Base-by-base conservation (phyloP, 2,113 vertebrate genomes). In the Antigone vipio region DNA sequence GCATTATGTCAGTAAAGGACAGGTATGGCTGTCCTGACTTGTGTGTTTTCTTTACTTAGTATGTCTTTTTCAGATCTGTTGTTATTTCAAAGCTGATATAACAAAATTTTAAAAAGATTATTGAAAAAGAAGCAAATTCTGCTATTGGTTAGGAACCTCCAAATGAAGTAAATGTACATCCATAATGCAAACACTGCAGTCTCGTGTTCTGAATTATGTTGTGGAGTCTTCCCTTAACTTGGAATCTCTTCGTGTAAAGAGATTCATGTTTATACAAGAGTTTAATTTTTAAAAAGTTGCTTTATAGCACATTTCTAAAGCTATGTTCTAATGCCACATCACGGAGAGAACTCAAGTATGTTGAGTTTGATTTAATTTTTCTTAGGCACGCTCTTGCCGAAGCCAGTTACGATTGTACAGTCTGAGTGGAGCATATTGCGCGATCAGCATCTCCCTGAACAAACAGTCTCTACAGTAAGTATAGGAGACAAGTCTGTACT, bases 401-500 rank as follows among this genome's bases (percentile, higher is more conserved):
- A 95, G 92, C 95, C 97, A 2, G 94, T 42, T 20, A 27, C 44
- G 82, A 4, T 53, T 67, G 87, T 96, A 30, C 95, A 72, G 94
- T 95, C 98, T 5, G 98, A 98, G 73, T 97, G 98, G 98, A 98
- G 95, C 94, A 35, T 91, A n/a, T 76, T 90, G 79, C 95, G 81
- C 11, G 95, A 95, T 40, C 97, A 95, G 86, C 97, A 96, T 64
- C 76, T 58, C 45, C 95, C 89, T 24, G 96, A 98, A 64, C 97
- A 96, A 71, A 55, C 92, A 64, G 85, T 92, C 81, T 63, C 94
- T 91, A 44, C 96, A 85, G 98, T 98, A 95, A 98, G 98, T 94
- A 62, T 5, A n/a, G 49, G 49, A 74, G 68, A 80, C 45, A 85
- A 50, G 63, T 63, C 79, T 80, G 60, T 64, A 44, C 83, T 49